Percentiles rank a stretch among this genome's conserved stretches.
phyloP scores from a whole-genome alignment of 2,888 invertebrate genomes.

The Xestia c-nigrum region DNA sequence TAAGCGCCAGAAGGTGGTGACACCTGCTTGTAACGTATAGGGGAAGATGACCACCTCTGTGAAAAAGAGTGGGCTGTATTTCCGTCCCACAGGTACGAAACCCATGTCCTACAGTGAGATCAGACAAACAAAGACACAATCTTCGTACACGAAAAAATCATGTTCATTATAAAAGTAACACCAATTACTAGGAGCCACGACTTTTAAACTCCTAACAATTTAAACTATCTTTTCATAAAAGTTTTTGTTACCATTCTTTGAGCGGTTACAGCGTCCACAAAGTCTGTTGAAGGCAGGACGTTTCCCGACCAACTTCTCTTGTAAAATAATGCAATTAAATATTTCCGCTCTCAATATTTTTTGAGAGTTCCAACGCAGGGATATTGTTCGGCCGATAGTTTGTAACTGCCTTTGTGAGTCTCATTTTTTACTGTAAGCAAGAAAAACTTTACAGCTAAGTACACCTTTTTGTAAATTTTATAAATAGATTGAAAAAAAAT shows the following conservation, averaged over 20 bases:
- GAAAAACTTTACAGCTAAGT: conserved; percentile 29
- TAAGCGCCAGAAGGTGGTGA: no score
- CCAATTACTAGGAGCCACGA: conserved; percentile 39
- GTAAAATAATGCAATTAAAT: conserved; percentile 84
- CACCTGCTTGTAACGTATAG: no score
- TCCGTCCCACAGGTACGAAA: background rate
- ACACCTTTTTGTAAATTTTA: conserved; percentile 49
- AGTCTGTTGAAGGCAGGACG: conserved; percentile 51
- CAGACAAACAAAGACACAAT: background rate
- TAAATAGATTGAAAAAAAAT: conserved; percentile 41
- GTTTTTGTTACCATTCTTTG: conserved; percentile 47
- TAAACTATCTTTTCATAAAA: conserved; percentile 38
- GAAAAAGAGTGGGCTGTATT: background rate
- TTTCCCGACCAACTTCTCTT: conserved; percentile 64
- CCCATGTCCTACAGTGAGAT: background rate
- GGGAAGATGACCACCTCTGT: no score
- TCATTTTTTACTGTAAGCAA: conserved; percentile 15
- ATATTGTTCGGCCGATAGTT: conserved; percentile 68
- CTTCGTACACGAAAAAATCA: background rate
- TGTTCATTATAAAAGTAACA: conserved; percentile 45
- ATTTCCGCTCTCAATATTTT: conserved; percentile 80
- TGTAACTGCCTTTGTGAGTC: conserved; percentile 42
- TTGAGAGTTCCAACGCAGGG: conserved; percentile 65
- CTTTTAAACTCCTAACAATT: conserved; percentile 39
- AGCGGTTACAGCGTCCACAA: conserved; percentile 61